These are phyloP conservation scores for Siniperca scherzeri DNA, from an alignment of 2,797 vertebrate genomes.

Conservation along the genomic window DNA sequence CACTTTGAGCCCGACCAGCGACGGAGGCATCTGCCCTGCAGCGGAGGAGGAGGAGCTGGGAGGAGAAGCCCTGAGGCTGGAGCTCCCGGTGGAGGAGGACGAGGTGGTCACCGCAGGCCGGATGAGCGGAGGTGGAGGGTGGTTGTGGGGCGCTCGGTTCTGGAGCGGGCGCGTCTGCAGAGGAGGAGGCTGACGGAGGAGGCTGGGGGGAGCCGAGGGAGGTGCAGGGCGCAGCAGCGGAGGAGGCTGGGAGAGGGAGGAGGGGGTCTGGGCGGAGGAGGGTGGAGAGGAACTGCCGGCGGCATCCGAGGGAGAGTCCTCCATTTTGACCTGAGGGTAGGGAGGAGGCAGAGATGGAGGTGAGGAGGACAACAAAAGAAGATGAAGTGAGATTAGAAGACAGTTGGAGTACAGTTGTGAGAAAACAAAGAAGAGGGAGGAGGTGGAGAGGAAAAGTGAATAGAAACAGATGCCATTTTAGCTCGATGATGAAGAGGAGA, in stretches of 20 bases:
- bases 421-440: neutral
- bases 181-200: conserved; percentile 87
- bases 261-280: conserved; percentile 72
- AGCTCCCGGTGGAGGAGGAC: conserved; percentile 71
- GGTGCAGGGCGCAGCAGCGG: conserved; percentile 87
- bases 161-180: conserved; percentile 89
- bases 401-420: neutral
- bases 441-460: neutral
- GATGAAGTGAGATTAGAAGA: neutral
- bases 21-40: conserved; percentile 83
- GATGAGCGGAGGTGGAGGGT: conserved; percentile 92
- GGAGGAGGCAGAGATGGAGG: neutral
- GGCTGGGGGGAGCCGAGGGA: conserved; percentile 84
- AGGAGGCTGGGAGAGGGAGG: conserved; percentile 85
- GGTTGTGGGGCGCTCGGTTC: conserved; percentile 90
- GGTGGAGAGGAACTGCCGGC: conserved; percentile 71
- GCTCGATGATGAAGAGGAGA: neutral
- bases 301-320: conserved; percentile 80
- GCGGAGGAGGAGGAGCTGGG: conserved; percentile 63
- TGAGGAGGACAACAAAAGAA: neutral
- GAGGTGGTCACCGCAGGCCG: conserved; percentile 86
- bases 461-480: neutral
- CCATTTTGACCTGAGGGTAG: conserved; percentile 87
- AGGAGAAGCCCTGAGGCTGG: conserved; percentile 76
- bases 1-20: conserved; percentile 88